Evolutionary conservation across 2,113 vertebrate genomes (phyloP), one percentile per base, ranked within the genome.

Genomic region (Pao palembangensis): DNA sequence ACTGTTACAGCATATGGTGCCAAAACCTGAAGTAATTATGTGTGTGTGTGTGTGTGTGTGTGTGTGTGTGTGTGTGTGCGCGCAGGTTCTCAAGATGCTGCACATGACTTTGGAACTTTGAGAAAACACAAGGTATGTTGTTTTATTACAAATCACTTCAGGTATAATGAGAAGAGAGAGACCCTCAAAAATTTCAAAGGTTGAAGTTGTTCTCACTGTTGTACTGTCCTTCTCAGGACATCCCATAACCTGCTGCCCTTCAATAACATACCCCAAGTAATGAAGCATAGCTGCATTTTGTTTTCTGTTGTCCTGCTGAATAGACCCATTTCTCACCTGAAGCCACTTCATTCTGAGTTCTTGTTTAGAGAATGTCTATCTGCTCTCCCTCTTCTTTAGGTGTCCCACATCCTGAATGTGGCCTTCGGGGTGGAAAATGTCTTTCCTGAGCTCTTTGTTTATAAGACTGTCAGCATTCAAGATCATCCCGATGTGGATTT

Each of bases 341-440:
- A 31, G 28, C 28, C 28, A 31, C 10, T 38, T 38, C 10, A 31
- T 38, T 38, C 11, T 38, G 34, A 38, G 34, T 38, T 38, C 34
- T 38, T 8, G 2, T 38, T 38, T 8, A 8, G 5, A 28, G 25
- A 28, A 28, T 6, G 25, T 5, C 3, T 12, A 11, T 38, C 34
- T 38, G 34, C 34, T 38, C 34, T 38, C 10, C 18, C 16, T 20
- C 46, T 0, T 38, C 25, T 8, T 63, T 83, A 99, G 97, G 93
- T 98, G 77, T 95, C 96, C 61, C 96, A 98, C 23, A 80, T 99
- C 78, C 88, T 99, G 67, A 99, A 98, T 50, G 94, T 98, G 61
- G 97, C 95, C 0, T 96, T 93, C 0, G 95, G 96, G 73, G 94
- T 98, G 64, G 92, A 96, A 83, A 98, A 98, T 73, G 87, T 88